Evolutionary conservation across 2,113 vertebrate species (phyloP), one percentile per base, ranked within the genome.

Genomic region (Cranoglanis bouderius): DNA sequence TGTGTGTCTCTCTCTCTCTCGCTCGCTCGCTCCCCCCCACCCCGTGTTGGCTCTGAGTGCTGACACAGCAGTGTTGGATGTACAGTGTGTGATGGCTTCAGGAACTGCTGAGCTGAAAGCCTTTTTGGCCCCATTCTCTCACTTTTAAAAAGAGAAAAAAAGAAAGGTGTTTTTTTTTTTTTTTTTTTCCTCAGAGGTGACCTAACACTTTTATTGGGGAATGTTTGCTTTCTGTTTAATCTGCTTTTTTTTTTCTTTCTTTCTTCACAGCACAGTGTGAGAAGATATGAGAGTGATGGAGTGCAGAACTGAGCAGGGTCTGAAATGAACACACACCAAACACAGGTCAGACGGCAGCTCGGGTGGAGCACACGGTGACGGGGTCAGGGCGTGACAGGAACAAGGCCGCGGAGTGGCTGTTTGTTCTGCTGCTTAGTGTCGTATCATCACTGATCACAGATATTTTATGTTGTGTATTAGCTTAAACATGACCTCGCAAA

Each of bases 71-170:
- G 51, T 81, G 65, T 49, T 88, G 70, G 12, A 70, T 82, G 84
- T 55, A 57, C 38, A 35, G 67, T 21, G 74, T 82, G 85, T 85
- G 82, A 91, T 57, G 92, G 74, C 91, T 92, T 91, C 90, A 92
- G 85, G 91, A 94, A 94, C 87, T 93, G 93, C 93, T 94, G 93
- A 95, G 91, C 94, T 90, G 86, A 87, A 89, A 89, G 89, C 92
- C 90, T 86, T 90, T 92, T 95, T 95, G 94, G 92, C 93, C 94
- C 88, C 89, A 92, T 94, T 95, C 57, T 94, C 91, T 91, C 82
- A 67, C 26, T 85, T 85, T 85, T 14, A 78, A 49, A 46, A 77
- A 49, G 19, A 49, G 19, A 75, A 19, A 16, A 5, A 32, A 67
- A 6, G 43, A 43, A 59, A 32, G 32, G 6, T 63, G 7, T 8